Evolutionary conservation across 2,888 invertebrate genomes (phyloP), one percentile per base, ranked within the genome.

Genomic region (Leptarthrus brevirostris): DNA sequence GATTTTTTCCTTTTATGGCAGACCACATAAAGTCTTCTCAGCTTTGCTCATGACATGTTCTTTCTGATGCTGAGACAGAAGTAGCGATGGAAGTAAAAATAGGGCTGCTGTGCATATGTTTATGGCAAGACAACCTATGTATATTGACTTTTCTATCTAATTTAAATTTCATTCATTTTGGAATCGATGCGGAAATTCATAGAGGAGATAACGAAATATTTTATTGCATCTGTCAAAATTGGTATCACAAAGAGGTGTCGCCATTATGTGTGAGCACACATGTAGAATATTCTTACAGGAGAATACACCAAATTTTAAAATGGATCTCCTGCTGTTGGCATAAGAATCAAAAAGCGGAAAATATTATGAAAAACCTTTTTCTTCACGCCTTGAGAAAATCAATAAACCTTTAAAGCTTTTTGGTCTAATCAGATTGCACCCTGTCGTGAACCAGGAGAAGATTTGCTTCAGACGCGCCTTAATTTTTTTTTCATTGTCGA

Each of bases 11-110:
- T 56, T 56, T 56, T 56, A 56, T 56, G 24, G 56, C 24, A 14
- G 56, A 56, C n/a, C n/a, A 56, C 16, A 56, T 56, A 56, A 44
- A 56, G 56, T 56, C n/a, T n/a, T n/a, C n/a, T n/a, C n/a, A n/a
- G n/a, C n/a, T 30, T 24, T 56, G 56, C 56, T 30, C 24, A 30
- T 56, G 56, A 56, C 56, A 56, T 26, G 56, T 16, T 56, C 56
- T 56, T 56, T 56, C 24, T 26, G 56, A 14, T 56, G 8, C 26
- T 30, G 10, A 56, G 30, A 16, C 26, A 26, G 30, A 16, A 56
- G 30, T 16, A 56, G 30, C 12, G 56, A 56, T 56, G 56, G 26
- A 24, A 30, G 26, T 56, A 16, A 12, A 26, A 56, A 30, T 8
- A 30, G 56, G 8, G 26, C 14, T 16, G 24, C n/a, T 16, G 8